Percentiles rank a stretch among this genome's conserved stretches.
Evolutionary conservation across 2,797 vertebrate genomes (phyloP).

Genomic region (Peromyscus eremicus): DNA sequence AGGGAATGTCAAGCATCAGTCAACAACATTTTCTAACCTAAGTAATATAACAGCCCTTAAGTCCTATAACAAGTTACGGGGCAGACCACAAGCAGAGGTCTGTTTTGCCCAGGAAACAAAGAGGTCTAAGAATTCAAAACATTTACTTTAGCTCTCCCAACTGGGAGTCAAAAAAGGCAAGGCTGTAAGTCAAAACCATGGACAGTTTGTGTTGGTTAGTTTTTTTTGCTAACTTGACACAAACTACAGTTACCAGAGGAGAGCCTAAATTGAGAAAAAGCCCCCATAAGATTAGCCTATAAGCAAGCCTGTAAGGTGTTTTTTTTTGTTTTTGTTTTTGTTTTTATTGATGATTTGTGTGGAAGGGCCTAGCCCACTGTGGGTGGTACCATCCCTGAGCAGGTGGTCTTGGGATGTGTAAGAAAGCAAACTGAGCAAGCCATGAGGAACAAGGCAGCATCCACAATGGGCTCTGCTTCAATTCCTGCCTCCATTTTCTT

Average conservation of each 20-base stretch:
- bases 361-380: neutral
- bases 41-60: neutral
- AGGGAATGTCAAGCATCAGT: neutral
- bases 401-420: neutral
- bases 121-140: slow-evolving; percentile 26
- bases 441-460: neutral
- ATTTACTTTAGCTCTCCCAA: neutral
- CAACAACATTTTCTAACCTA: neutral
- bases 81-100: neutral
- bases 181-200: neutral
- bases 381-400: neutral
- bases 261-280: neutral
- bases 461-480: neutral
- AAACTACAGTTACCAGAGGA: neutral
- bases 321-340: neutral
- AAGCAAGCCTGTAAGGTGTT: neutral
- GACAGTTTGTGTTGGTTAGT: neutral
- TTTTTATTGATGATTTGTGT: neutral
- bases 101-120: neutral
- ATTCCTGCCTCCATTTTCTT: neutral
- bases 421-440: neutral
- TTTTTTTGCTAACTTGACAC: neutral
- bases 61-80: neutral
- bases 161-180: neutral
- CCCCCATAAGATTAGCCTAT: neutral